Conservation (phyloP, 2,797 vertebrate genomes). For the Helarctos malayanus region DNA sequence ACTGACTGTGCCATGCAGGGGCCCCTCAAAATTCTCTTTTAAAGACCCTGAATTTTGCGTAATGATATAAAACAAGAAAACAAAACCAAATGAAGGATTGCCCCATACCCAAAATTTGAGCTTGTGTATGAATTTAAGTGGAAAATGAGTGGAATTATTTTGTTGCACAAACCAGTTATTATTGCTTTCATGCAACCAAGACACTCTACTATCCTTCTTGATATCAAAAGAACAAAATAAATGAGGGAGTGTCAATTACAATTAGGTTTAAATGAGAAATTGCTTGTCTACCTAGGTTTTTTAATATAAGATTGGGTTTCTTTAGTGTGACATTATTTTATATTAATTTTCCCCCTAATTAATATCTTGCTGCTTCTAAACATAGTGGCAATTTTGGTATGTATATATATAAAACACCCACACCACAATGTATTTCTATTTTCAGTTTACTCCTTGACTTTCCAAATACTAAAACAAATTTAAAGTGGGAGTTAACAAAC, state of each 20-base stretch:
- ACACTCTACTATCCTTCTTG: not conserved
- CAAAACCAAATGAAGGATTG: not conserved
- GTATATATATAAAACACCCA: not conserved
- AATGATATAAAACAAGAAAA: not conserved
- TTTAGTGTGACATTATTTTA: not conserved
- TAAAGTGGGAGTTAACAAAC: not conserved
- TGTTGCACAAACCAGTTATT: not conserved
- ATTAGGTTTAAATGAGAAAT: constrained; percentile 12
- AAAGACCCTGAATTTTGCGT: not conserved
- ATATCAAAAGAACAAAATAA: not conserved
- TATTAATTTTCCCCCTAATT: not conserved
- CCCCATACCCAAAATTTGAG: not conserved
- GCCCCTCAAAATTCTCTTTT: not conserved
- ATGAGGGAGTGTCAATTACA: not conserved
- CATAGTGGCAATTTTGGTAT: not conserved
- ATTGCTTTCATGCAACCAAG: not conserved
- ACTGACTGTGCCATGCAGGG: not conserved
- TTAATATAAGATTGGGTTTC: not conserved
- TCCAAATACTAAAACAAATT: not conserved
- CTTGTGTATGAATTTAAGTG: not conserved
- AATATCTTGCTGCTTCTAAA: not conserved
- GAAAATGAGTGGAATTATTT: not conserved
- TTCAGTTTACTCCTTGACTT: constrained; percentile 23
- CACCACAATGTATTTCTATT: not conserved
- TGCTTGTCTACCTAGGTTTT: not conserved